Evolutionary conservation across 2,113 vertebrate genomes (phyloP).

Genomic region (Zootoca vivipara): DNA sequence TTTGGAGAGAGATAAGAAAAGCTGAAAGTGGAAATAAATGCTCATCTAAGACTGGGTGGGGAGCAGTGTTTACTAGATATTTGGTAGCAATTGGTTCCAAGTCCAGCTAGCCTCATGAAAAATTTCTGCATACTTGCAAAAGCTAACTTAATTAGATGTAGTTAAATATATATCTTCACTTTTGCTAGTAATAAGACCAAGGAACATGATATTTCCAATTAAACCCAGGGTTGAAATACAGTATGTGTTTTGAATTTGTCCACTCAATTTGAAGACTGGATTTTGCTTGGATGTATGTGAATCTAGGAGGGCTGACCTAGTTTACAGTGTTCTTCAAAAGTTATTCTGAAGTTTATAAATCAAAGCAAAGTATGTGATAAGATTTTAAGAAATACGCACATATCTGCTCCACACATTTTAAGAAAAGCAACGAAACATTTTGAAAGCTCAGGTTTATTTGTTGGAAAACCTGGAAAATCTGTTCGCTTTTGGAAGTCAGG

Average conservation of each 20-base stretch:
- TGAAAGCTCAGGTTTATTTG: no score
- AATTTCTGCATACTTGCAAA: not conserved
- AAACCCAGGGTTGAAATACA: not conserved
- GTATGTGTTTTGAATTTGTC: not conserved
- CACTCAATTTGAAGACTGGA: not conserved
- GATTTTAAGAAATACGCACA: no score
- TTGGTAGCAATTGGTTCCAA: not conserved
- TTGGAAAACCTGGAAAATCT: not conserved
- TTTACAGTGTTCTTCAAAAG: not conserved
- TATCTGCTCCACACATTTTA: no score
- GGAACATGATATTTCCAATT: constrained; percentile 16
- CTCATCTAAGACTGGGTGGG: not conserved
- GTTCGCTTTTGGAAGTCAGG: not conserved
- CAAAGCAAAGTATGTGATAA: not conserved
- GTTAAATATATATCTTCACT: not conserved
- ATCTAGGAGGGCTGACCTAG: not conserved
- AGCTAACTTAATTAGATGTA: not conserved
- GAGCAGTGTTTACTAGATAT: not conserved
- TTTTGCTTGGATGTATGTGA: not conserved
- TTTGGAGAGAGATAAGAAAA: constrained; percentile 1
- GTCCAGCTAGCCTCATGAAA: not conserved
- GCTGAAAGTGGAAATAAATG: not conserved
- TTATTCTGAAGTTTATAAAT: not conserved
- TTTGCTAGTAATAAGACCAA: not conserved
- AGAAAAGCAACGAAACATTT: no score